Conservation (phyloP, 2,113 vertebrate genomes). For the Melanotaenia duboulayi region DNA sequence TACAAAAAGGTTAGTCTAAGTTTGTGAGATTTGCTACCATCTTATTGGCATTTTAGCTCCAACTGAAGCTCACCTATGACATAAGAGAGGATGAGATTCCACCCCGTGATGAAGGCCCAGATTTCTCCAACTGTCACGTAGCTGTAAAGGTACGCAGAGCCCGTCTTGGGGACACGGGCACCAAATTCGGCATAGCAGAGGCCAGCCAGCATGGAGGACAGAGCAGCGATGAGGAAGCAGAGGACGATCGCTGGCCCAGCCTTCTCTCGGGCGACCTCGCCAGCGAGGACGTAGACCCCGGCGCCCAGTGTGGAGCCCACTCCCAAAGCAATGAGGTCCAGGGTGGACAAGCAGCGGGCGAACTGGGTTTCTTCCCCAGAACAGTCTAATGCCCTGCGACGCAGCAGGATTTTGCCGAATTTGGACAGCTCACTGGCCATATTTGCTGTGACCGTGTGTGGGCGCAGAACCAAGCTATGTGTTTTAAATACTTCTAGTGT, state of each 20-base stretch:
- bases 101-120: constrained; percentile 96
- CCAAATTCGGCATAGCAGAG: constrained; percentile 97
- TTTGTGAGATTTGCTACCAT: background rate
- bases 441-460: constrained; percentile 54
- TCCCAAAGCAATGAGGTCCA: constrained; percentile 93
- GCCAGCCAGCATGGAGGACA: constrained; percentile 94
- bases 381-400: constrained; percentile 85
- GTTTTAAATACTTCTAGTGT: constrained; percentile 50
- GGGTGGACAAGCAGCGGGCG: constrained; percentile 91
- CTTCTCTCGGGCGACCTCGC: constrained; percentile 91
- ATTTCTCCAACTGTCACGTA: constrained; percentile 97
- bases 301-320: constrained; percentile 95
- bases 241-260: constrained; percentile 94
- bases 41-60: background rate
- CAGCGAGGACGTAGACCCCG: constrained; percentile 92
- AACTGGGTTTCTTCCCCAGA: constrained; percentile 85
- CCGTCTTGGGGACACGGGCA: constrained; percentile 93
- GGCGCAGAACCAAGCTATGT: constrained; percentile 27
- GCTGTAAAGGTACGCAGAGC: constrained; percentile 97
- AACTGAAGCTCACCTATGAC: constrained; percentile 87
- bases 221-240: constrained; percentile 93
- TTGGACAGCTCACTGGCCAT: constrained; percentile 82
- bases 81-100: constrained; percentile 98
- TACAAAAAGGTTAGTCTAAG: background rate
- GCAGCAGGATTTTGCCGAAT: constrained; percentile 87